Evolutionary conservation across 1,140 invertebrate species (phyloP).

Genomic region (Lasioglossum albipes): DNA sequence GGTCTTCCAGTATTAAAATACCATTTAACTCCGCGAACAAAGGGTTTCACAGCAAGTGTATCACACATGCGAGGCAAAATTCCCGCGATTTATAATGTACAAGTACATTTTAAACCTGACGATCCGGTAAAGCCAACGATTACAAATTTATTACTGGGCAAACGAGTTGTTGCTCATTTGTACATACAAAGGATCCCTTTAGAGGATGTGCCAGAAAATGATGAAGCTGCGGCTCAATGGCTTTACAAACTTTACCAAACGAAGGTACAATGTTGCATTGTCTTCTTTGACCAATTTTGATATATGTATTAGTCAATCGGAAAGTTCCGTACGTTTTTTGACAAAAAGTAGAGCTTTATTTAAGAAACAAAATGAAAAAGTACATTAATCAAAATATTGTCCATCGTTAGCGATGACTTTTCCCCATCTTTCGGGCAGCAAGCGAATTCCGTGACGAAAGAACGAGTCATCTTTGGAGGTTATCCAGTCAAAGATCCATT

Average conservation of each 20-base stretch:
- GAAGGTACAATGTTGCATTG: constrained; percentile 82
- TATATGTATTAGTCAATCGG: too few relatives aligned
- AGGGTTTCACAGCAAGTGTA: constrained; percentile 91
- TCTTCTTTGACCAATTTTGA: background rate
- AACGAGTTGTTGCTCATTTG: constrained; percentile 87
- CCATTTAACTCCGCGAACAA: constrained; percentile 95
- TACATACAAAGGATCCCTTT: constrained; percentile 91
- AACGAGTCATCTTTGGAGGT: too few relatives aligned
- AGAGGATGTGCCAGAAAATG: constrained; percentile 88
- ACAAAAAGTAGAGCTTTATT: too few relatives aligned
- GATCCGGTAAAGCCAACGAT: constrained; percentile 87
- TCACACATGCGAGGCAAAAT: constrained; percentile 87
- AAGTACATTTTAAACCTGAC: constrained; percentile 87
- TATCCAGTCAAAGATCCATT: too few relatives aligned
- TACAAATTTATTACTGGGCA: constrained; percentile 90
- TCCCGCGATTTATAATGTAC: constrained; percentile 92
- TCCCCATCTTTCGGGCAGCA: too few relatives aligned
- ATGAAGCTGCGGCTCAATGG: constrained; percentile 89
- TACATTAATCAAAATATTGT: too few relatives aligned
- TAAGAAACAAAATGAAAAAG: too few relatives aligned
- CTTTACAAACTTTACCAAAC: constrained; percentile 89
- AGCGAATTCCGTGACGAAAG: too few relatives aligned
- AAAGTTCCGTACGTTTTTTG: too few relatives aligned
- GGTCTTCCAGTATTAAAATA: constrained; percentile 92
- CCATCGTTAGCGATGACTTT: too few relatives aligned